phyloP scores from a whole-genome alignment of 1,140 invertebrate genomes.

The Plectrocnemia conspersa region DNA sequence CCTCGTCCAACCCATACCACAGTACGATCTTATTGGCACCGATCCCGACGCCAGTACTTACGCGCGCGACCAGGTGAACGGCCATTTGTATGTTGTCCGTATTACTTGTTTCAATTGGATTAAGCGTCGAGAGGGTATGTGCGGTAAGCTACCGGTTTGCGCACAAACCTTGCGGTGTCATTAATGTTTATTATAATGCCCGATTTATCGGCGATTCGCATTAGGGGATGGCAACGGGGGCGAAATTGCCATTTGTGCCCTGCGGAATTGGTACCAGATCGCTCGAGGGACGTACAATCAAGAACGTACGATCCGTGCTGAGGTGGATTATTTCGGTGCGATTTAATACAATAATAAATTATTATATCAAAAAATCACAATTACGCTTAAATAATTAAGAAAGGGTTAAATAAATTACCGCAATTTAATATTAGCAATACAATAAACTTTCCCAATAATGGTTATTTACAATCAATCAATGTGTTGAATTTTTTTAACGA shows the following conservation, averaged over 20 bases:
- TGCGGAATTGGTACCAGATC: conserved; percentile 18
- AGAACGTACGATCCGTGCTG: no score
- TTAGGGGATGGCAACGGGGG: conserved; percentile 1
- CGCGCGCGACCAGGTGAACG: conserved; percentile 18
- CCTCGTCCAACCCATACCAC: no score
- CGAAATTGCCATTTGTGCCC: conserved; percentile 5
- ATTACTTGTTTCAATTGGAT: conserved; percentile 29
- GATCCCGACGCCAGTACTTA: conserved; percentile 7
- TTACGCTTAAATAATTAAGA: no score
- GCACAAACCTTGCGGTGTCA: background rate
- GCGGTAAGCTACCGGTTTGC: background rate
- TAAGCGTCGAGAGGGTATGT: conserved; percentile 8
- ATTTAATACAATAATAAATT: no score
- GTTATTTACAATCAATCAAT: no score
- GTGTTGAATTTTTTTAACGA: no score
- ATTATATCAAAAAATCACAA: no score
- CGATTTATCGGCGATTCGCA: conserved; percentile 26
- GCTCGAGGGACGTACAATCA: conserved; percentile 13
- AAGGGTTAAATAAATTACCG: no score
- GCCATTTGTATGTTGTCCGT: conserved; percentile 25
- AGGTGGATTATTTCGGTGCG: no score
- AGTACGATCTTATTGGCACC: no score
- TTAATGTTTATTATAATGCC: conserved; percentile 21
- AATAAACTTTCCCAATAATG: no score
- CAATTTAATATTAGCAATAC: no score